Percentiles rank a stretch among this genome's conserved stretches.
These are phyloP conservation scores for Planiliza haematocheilus DNA, from an alignment of 2,113 vertebrate genomes.

Conservation along the genomic window DNA sequence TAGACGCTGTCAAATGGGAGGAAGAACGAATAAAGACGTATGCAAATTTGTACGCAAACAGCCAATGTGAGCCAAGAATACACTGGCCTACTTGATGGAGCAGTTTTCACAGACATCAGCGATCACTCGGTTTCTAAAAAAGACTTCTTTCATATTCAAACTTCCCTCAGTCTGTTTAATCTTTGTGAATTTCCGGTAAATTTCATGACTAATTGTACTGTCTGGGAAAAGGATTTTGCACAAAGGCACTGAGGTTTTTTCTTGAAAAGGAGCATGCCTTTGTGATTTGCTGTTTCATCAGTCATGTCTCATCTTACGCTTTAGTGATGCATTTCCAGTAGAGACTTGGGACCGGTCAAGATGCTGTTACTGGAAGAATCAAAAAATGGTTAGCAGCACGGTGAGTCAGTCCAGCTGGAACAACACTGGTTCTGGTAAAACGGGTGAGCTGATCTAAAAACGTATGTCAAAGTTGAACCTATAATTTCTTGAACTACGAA, in stretches of 20 bases:
- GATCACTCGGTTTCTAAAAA: background rate
- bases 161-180: background rate
- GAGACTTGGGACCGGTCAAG: conserved; percentile 28
- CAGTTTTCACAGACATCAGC: conserved; percentile 25
- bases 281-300: conserved; percentile 57
- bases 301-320: conserved; percentile 46
- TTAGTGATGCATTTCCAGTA: conserved; percentile 64
- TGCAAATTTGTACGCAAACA: conserved; percentile 48
- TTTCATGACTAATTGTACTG: conserved; percentile 46
- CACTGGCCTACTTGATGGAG: conserved; percentile 42
- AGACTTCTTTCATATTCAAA: conserved; percentile 11
- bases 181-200: conserved; percentile 14
- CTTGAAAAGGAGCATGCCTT: conserved; percentile 38
- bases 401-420: conserved; percentile 64
- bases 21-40: conserved; percentile 39
- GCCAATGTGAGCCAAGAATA: conserved; percentile 29
- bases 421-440: conserved; percentile 12
- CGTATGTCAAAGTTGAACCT: background rate
- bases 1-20: conserved; percentile 34
- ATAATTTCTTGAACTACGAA: too few relatives aligned
- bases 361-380: conserved; percentile 66
- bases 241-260: conserved; percentile 17
- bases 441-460: background rate
- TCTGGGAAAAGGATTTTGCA: conserved; percentile 27
- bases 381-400: conserved; percentile 27